Conservation (phyloP, 1,140 invertebrate species). For the Neoseiulus cucumeris region DNA sequence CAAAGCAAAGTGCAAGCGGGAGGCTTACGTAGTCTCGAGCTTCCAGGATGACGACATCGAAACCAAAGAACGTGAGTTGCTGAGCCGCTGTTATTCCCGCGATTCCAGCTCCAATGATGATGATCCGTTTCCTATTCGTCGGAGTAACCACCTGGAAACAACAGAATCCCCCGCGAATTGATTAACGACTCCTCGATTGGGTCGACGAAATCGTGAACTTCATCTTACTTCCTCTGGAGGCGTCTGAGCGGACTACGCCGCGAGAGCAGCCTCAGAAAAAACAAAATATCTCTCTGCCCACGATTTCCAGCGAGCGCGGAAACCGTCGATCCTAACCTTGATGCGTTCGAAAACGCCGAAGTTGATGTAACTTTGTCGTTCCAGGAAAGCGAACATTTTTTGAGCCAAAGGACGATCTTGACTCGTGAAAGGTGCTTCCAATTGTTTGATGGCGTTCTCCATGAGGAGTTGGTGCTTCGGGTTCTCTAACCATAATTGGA, state of each 20-base stretch:
- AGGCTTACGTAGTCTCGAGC: constrained; percentile 44
- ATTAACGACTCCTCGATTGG: no score
- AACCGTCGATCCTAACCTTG: constrained; percentile 29
- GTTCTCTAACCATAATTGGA: constrained; percentile 91
- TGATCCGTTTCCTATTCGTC: constrained; percentile 63
- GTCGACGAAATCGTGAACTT: no score
- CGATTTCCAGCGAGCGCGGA: no score
- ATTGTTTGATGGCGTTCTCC: constrained; percentile 53
- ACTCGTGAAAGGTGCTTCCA: constrained; percentile 68
- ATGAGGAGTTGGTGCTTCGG: constrained; percentile 73
- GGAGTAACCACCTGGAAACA: constrained; percentile 30
- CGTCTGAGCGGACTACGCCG: no score
- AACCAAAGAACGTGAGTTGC: constrained; percentile 81
- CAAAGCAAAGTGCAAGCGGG: not conserved
- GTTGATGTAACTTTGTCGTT: constrained; percentile 92
- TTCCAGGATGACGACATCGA: constrained; percentile 87
- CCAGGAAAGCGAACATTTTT: constrained; percentile 72
- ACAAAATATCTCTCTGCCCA: no score
- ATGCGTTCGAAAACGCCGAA: constrained; percentile 85
- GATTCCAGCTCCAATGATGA: constrained; percentile 86
- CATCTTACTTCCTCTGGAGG: no score
- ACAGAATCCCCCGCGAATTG: not conserved
- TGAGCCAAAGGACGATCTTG: constrained; percentile 48
- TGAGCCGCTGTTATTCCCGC: constrained; percentile 79
- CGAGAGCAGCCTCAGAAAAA: no score